phyloP scores from a whole-genome alignment of 2,797 vertebrate genomes.

The Galagoides demidoff region DNA sequence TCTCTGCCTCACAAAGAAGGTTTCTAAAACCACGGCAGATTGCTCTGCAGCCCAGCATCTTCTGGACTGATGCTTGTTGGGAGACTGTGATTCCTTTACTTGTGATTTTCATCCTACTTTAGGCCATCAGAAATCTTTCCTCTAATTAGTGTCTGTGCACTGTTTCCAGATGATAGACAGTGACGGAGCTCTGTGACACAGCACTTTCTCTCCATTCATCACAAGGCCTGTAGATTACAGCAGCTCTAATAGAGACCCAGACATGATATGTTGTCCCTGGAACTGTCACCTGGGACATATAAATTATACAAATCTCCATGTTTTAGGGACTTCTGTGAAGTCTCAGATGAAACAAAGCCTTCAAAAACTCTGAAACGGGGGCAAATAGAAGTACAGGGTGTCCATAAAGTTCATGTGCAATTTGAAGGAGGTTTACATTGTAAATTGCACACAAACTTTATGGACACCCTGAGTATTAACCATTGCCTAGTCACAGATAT shows the following conservation, averaged over 20 bases:
- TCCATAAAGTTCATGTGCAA: too few species aligned
- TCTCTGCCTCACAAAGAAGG: background rate
- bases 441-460: too few species aligned
- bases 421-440: too few species aligned
- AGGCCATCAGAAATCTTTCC: constrained; percentile 17
- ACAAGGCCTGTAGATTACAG: constrained; percentile 57
- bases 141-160: constrained; percentile 55
- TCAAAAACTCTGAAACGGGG: constrained; percentile 53
- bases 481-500: background rate
- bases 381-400: constrained; percentile 50
- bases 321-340: constrained; percentile 62
- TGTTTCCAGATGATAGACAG: constrained; percentile 42
- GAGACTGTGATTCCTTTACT: background rate
- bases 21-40: background rate
- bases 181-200: constrained; percentile 45
- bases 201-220: constrained; percentile 64
- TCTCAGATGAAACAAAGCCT: constrained; percentile 71
- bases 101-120: constrained; percentile 43
- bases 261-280: constrained; percentile 62
- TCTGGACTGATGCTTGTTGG: background rate
- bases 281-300: constrained; percentile 68
- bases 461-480: background rate
- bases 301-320: constrained; percentile 61
- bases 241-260: constrained; percentile 66
- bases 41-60: background rate